phyloP scores from a whole-genome alignment of 2,113 vertebrate species.

The Zosterops hypoxanthus region DNA sequence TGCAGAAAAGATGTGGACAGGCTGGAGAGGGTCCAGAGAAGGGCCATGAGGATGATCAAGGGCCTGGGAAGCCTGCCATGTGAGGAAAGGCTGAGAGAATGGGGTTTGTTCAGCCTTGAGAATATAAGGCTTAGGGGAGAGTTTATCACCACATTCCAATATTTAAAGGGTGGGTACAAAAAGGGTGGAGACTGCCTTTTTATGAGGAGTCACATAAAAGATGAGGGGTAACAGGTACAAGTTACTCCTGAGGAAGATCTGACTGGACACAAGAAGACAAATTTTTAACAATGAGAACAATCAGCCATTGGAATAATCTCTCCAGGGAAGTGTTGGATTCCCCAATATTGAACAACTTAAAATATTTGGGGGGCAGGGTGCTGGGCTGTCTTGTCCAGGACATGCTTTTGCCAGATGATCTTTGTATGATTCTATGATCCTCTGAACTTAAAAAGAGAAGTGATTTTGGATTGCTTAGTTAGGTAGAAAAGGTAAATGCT shows the following conservation, averaged over 20 bases:
- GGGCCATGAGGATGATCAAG: not conserved
- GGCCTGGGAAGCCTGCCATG: not conserved
- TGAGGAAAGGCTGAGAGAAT: not conserved
- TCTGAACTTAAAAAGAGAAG: not conserved
- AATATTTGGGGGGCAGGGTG: not conserved
- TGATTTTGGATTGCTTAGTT: not conserved
- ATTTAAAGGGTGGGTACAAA: not conserved
- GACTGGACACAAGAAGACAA: not conserved
- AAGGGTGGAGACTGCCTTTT: not conserved
- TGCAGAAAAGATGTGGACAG: not conserved
- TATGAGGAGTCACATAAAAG: not conserved
- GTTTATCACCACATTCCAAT: not conserved
- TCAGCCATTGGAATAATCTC: not conserved
- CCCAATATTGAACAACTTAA: not conserved
- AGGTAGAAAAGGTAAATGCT: not conserved
- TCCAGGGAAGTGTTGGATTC: not conserved
- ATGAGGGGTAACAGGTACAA: not conserved
- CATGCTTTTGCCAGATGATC: not conserved
- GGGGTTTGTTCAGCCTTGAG: not conserved
- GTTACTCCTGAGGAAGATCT: not conserved
- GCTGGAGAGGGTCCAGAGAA: not conserved
- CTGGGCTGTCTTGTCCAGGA: not conserved
- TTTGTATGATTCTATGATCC: not conserved
- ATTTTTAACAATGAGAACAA: not conserved
- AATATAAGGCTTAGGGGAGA: not conserved